Evolutionary conservation across 2,113 vertebrate species (phyloP).

Genomic region (Nerophis ophidion): DNA sequence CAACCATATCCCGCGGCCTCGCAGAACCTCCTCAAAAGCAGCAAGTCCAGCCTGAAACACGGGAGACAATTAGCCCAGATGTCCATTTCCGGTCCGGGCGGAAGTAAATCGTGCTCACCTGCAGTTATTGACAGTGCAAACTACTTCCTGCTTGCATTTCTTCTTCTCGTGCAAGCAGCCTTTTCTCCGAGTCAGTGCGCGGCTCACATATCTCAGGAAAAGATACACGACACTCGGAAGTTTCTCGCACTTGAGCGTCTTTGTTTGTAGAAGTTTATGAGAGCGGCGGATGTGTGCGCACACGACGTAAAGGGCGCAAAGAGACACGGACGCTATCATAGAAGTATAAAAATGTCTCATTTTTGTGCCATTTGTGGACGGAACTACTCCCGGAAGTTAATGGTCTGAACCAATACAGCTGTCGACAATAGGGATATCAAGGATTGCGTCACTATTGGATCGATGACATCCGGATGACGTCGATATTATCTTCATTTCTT

Average conservation of each 20-base stretch:
- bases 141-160: not conserved
- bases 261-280: constrained; percentile 26
- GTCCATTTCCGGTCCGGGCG: not conserved
- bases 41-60: constrained; percentile 32
- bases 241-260: constrained; percentile 11
- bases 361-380: not conserved
- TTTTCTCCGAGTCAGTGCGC: constrained; percentile 21
- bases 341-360: constrained; percentile 34
- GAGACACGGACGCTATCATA: not conserved
- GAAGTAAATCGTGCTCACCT: constrained; percentile 38
- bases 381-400: not conserved
- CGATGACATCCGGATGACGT: no score
- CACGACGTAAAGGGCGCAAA: constrained; percentile 19
- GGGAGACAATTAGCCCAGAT: not conserved
- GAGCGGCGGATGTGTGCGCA: constrained; percentile 51
- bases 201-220: constrained; percentile 23
- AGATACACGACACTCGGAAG: constrained; percentile 46
- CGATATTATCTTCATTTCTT: no score
- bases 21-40: constrained; percentile 58
- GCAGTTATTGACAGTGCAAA: constrained; percentile 46
- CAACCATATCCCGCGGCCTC: constrained; percentile 59
- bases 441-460: no score
- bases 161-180: constrained; percentile 15
- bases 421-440: no score
- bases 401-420: no score